phyloP scores from a whole-genome alignment of 2,888 invertebrate genomes.

The Biston stratarius region DNA sequence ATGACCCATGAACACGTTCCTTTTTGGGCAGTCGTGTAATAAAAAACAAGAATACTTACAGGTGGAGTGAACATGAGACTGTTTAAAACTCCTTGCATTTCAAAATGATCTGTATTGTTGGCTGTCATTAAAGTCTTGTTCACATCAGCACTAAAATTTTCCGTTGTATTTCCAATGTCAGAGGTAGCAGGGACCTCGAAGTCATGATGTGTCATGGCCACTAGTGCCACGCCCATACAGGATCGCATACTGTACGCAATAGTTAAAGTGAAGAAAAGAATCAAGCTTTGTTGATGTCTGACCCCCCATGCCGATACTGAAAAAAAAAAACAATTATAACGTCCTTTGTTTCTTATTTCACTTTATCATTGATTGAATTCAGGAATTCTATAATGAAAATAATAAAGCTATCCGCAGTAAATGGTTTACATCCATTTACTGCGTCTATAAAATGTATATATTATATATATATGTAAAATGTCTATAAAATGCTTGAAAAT shows the following conservation, averaged over 20 bases:
- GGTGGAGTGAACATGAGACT: conserved; percentile 62
- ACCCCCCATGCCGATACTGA: conserved; percentile 67
- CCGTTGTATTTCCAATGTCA: not conserved
- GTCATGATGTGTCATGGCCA: conserved; percentile 84
- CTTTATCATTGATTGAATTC: too few relatives aligned
- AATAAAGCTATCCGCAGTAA: too few relatives aligned
- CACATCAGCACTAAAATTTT: not conserved
- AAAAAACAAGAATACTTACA: conserved; percentile 52
- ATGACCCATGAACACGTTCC: not conserved
- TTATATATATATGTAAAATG: too few relatives aligned
- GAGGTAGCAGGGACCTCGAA: not conserved
- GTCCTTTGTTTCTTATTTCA: not conserved
- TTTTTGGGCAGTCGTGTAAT: too few relatives aligned
- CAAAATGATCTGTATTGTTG: conserved; percentile 35
- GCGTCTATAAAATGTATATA: too few relatives aligned
- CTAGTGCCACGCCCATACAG: conserved; percentile 88
- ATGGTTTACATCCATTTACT: too few relatives aligned
- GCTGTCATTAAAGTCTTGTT: conserved; percentile 11
- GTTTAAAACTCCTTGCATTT: conserved; percentile 54
- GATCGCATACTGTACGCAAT: conserved; percentile 88
- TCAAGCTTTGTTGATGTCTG: conserved; percentile 87
- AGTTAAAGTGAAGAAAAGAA: conserved; percentile 85
- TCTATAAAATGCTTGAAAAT: too few relatives aligned
- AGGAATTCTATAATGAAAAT: too few relatives aligned
- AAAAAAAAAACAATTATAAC: not conserved